Conservation (phyloP, 2,797 vertebrate species). For the Myotis myotis region DNA sequence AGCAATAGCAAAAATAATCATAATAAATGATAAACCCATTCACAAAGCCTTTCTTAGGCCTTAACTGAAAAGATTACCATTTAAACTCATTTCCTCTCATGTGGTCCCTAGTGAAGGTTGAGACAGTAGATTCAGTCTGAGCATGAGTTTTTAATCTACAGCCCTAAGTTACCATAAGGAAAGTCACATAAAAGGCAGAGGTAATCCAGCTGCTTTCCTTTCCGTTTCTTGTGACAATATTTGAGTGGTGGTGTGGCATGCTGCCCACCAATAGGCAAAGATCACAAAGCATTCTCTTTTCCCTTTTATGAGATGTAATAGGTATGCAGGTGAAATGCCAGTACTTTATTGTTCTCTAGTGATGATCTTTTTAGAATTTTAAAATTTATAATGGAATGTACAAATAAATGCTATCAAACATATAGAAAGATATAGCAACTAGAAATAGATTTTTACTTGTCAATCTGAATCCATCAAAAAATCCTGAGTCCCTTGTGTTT, state of each 20-base stretch:
- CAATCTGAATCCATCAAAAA: not conserved
- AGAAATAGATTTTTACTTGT: not conserved
- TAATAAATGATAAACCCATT: not conserved
- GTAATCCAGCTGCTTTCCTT: not conserved
- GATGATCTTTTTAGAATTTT: not conserved
- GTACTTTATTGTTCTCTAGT: not conserved
- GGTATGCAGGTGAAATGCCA: not conserved
- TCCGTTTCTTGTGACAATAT: not conserved
- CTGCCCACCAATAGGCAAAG: not conserved
- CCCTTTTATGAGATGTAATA: not conserved
- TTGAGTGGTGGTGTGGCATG: not conserved
- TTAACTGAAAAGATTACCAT: not conserved
- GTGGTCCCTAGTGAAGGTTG: not conserved
- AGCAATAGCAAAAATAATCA: conserved; percentile 16
- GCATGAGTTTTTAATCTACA: not conserved
- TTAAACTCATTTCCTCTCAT: not conserved
- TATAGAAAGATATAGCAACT: not conserved
- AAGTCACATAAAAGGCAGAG: not conserved
- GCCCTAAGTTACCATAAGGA: not conserved
- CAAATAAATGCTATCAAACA: not conserved
- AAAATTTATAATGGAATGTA: not conserved
- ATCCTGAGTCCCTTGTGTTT: not conserved
- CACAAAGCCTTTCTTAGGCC: not conserved
- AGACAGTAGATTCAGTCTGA: not conserved
- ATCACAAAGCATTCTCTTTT: not conserved